Base-by-base conservation (phyloP, 2,113 vertebrate species). In the Tretioscincus oriximinensis region DNA sequence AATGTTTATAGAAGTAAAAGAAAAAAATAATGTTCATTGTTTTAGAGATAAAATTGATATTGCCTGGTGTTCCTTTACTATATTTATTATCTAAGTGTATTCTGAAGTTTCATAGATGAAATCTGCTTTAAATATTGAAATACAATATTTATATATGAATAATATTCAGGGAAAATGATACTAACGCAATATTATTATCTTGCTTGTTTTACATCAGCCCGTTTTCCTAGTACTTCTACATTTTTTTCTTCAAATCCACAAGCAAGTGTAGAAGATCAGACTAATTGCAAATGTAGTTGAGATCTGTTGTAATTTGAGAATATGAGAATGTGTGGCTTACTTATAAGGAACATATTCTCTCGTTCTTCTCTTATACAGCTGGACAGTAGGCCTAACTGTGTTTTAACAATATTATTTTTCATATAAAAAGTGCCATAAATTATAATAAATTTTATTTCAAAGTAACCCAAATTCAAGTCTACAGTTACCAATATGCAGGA, bases 21-120 rank as follows among this genome's bases (percentile, higher is more conserved):
- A 80, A 11, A 51, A 20, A 71, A 85, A 14, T 65, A 7, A 47
- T 72, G 49, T 73, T 11, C 45, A 72, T 16, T 12, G 20, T 78
- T 86, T 58, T 81, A 64, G 12, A 73, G 63, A n/a, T 63, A 65
- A 81, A 49, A 54, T 47, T 28, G 26, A 73, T 51, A n/a, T 51
- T 73, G 24, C 24, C 47, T 28, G 70, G 28, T 73, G 45, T 51
- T 73, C 51, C 6, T 14, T 16, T n/a, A 29, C 26, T 28, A 16
- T 45, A 73, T 26, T 26, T 28, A 73, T 73, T n/a, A 20, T 16
- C 70, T 51, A n/a, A 2, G n/a, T 73, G 3, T 73, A n/a, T 2
- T n/a, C 47, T 2, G 16, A 54, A 51, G n/a, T 18, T 73, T 51
- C n/a, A 45, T 18, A n/a, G n/a, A 28, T 51, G n/a, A 72, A 49